Conservation (phyloP, 2,113 vertebrate species). For the Taxidea taxus region DNA sequence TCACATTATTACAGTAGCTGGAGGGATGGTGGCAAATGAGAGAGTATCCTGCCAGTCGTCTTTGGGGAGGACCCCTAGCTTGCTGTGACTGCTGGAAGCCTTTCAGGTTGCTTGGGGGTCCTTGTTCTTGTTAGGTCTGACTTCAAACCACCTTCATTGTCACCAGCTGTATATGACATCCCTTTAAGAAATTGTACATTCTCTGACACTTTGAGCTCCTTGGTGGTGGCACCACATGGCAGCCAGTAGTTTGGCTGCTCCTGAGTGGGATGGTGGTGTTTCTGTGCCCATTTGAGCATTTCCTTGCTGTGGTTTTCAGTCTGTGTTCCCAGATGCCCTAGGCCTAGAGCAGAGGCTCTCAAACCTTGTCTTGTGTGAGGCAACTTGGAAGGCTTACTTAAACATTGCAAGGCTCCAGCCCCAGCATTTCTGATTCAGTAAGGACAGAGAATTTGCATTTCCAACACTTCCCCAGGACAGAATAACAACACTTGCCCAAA, state of each 20-base stretch:
- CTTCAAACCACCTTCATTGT: background rate
- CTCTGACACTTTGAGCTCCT: background rate
- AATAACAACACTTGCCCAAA: background rate
- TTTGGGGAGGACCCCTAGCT: background rate
- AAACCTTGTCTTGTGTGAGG: background rate
- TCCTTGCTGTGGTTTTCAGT: background rate
- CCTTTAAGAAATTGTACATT: background rate
- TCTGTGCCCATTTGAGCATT: background rate
- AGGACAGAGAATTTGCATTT: constrained; percentile 15
- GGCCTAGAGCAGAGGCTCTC: background rate
- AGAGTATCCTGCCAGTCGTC: background rate
- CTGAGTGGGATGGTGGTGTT: background rate
- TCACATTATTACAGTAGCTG: background rate
- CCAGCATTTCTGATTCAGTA: background rate
- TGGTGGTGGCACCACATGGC: background rate
- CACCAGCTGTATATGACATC: background rate
- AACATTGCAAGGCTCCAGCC: background rate
- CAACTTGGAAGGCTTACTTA: background rate
- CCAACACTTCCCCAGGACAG: background rate
- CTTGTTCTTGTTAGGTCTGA: background rate
- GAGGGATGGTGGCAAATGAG: background rate
- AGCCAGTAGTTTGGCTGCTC: background rate
- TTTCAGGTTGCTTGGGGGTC: background rate
- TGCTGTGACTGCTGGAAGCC: background rate
- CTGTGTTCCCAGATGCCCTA: background rate